Percentiles rank a stretch among this genome's conserved stretches.
Conservation (phyloP, 2,113 vertebrate genomes). For the Himantopus leucocephalus region DNA sequence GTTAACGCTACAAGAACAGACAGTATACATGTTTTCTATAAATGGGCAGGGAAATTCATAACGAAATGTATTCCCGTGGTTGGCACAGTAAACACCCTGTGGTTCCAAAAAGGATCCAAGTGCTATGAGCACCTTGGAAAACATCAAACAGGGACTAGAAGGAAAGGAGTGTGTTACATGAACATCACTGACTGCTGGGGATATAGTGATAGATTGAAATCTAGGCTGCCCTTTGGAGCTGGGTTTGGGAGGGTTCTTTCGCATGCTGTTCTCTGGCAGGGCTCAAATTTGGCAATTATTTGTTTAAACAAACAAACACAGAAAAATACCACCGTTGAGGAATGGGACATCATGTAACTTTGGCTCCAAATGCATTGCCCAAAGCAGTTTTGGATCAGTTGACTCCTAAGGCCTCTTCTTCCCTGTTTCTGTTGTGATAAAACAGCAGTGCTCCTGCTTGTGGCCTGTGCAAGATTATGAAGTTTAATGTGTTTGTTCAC, state of each 20-base stretch:
- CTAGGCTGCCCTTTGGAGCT: not conserved
- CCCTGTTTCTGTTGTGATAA: not conserved
- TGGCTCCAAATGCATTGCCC: not conserved
- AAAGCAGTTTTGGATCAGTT: not conserved
- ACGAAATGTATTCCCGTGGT: not conserved
- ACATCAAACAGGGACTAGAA: conserved; percentile 27
- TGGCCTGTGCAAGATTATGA: not conserved
- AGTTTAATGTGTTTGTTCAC: not conserved
- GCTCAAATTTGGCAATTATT: conserved; percentile 20
- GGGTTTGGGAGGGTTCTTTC: not conserved
- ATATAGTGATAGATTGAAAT: conserved; percentile 19
- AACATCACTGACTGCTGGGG: not conserved
- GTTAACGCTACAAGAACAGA: conserved; percentile 41
- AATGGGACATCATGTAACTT: not conserved
- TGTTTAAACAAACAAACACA: conserved; percentile 32
- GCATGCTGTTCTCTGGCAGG: not conserved
- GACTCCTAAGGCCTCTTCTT: not conserved
- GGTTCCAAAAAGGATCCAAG: conserved; percentile 37
- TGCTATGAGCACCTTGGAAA: conserved; percentile 1
- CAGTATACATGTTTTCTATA: conserved; percentile 22
- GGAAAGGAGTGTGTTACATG: not conserved
- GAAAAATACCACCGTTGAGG: not conserved
- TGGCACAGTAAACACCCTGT: conserved; percentile 20
- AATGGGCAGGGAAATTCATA: conserved; percentile 34
- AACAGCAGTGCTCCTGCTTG: not conserved